Evolutionary conservation across 2,888 invertebrate genomes (phyloP), one percentile per base, ranked within the genome.

Genomic region (Cremastinae sp.): DNA sequence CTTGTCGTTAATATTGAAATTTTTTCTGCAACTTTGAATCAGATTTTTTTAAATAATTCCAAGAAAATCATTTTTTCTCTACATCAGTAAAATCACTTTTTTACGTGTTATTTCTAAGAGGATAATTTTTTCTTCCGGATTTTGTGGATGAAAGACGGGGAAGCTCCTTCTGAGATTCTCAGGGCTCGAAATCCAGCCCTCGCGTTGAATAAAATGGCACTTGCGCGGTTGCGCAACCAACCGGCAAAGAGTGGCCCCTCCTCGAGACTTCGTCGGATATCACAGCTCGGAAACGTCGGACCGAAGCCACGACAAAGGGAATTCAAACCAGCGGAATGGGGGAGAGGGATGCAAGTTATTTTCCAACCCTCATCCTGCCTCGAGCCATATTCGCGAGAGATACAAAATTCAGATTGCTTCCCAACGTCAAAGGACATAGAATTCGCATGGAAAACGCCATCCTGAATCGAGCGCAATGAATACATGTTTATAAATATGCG

Each of bases 341-440:
- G 1, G 41, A 8, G 10, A 47, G 45, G 37, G 56, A n/a, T 12
- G 41, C 7, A 2, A 47, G 35, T 14, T 43, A 58, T 62, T 55
- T 65, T 70, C 51, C 47, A 18, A 61, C 45, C 65, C 59, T 39
- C 39, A 41, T 66, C 47, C 37, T 61, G 75, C 75, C 75, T 66
- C 59, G 55, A 66, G 76, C 73, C 8, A 72, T 73, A 10, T 53
- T 9, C 41, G 41, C 41, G 12, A 14, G 16, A 43, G 68, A 56
- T 39, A 69, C 73, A n/a, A 53, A 69, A 68, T 76, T 76, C 56
- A 69, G 72, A 76, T 76, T 76, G 72, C 72, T 45, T 58, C 28
- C 28, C 72, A 20, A 28, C 76, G 72, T 72, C 76, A 76, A 72
- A 76, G 76, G 68, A 56, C 70, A 28, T 28, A 2, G 28, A 28